Conservation (phyloP, 1,140 invertebrate genomes). For the Fopius arisanus region DNA sequence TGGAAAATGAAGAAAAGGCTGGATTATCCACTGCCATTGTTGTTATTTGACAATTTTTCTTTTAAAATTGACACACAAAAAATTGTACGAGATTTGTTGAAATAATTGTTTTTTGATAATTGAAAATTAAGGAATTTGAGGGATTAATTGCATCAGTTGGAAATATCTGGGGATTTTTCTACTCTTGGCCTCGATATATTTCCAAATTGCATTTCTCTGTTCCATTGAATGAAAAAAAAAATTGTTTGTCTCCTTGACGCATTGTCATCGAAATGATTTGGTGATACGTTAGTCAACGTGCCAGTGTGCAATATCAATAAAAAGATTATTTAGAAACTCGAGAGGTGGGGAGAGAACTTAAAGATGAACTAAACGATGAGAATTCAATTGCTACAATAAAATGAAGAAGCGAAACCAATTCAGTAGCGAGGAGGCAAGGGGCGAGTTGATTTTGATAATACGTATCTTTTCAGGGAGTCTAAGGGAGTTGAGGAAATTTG, state of each 20-base stretch:
- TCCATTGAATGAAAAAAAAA: background rate
- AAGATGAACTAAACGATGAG: background rate
- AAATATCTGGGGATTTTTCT: no score
- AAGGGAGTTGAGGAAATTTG: no score
- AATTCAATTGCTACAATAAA: background rate
- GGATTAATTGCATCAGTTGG: no score
- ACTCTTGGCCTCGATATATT: no score
- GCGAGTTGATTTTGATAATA: no score
- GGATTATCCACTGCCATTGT: constrained; percentile 55
- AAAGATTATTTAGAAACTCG: background rate
- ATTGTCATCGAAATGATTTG: background rate
- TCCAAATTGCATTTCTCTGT: background rate
- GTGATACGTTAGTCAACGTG: constrained; percentile 2
- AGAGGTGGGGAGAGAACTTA: background rate
- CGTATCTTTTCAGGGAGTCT: no score
- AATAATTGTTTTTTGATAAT: background rate
- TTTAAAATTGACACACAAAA: constrained; percentile 32
- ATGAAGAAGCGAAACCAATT: constrained; percentile 22
- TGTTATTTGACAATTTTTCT: constrained; percentile 39
- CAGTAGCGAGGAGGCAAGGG: no score
- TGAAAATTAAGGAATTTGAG: constrained; percentile 11
- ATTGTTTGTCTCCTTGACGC: background rate
- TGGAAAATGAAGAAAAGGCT: constrained; percentile 20
- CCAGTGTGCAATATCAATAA: constrained; percentile 16
- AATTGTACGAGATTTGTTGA: background rate